phyloP scores from a whole-genome alignment of 2,797 vertebrate species.

The Echiichthys vipera region DNA sequence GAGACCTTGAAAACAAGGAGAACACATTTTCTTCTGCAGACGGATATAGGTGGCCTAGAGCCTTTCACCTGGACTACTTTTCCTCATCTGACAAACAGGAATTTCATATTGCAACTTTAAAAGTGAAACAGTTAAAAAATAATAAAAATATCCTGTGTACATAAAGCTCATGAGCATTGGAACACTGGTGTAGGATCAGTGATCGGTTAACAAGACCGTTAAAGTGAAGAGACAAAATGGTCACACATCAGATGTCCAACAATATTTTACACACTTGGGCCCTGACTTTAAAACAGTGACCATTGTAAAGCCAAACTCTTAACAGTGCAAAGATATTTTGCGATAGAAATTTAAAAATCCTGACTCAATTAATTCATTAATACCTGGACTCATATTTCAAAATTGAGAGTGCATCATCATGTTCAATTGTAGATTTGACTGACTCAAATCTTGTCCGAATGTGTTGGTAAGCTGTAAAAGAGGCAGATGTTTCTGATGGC shows the following conservation, averaged over 20 bases:
- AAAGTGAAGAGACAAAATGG: constrained; percentile 57
- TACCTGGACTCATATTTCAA: constrained; percentile 33
- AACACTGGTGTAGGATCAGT: constrained; percentile 59
- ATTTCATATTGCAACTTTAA: constrained; percentile 67
- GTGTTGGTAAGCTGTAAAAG: constrained; percentile 43
- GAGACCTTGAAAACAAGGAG: constrained; percentile 43
- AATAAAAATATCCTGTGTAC: constrained; percentile 67
- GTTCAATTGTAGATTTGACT: constrained; percentile 23
- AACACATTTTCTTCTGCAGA: constrained; percentile 49
- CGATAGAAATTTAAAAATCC: constrained; percentile 56
- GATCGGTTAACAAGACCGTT: constrained; percentile 52
- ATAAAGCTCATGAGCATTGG: constrained; percentile 57
- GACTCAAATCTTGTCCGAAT: constrained; percentile 36
- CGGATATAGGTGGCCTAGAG: constrained; percentile 27
- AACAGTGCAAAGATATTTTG: constrained; percentile 69
- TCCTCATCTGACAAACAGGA: constrained; percentile 44
- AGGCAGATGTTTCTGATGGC: constrained; percentile 52
- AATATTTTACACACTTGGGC: constrained; percentile 50
- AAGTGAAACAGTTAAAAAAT: constrained; percentile 68
- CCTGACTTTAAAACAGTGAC: constrained; percentile 57
- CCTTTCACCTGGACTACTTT: constrained; percentile 29
- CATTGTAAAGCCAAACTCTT: constrained; percentile 54
- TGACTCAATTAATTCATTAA: constrained; percentile 43
- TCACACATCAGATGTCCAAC: constrained; percentile 59
- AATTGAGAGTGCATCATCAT: constrained; percentile 33